Evolutionary conservation across 2,797 vertebrate genomes (phyloP), one percentile per base, ranked within the genome.

Genomic region (Gallinago stenura): DNA sequence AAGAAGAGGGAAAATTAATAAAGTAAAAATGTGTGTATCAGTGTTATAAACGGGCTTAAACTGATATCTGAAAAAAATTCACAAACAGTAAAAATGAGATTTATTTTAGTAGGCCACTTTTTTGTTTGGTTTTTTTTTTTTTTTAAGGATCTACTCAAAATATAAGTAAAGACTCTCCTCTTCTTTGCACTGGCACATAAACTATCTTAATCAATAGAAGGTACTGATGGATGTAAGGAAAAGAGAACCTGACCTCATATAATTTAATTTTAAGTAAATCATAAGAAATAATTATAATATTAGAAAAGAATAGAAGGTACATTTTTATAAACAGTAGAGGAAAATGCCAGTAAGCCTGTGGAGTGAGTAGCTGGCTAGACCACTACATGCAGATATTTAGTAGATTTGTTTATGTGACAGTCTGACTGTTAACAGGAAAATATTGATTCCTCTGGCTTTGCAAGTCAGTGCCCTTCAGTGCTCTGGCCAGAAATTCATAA

Each of bases 361-460:
- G 33, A 70, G 50, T 45, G 28, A 80, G 33, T 58, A 45, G 64
- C 88, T 92, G 21, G 15, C n/a, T 82, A 33, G 75, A 73, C 51
- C 61, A 73, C 25, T 86, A 75, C 66, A 75, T 72, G 66, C 37
- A 35, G 18, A 25, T 69, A 84, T 91, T 94, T 71, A 77, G 61
- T 28, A 93, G 45, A 94, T 95, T 95, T 95, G 41, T 95, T 94
- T 92, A 89, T 82, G 70, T 96, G 94, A 90, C 60, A 89, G 54
- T 70, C 90, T 93, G 48, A 72, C 86, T 96, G 51, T 93, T 95
- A 96, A 84, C 35, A 87, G 76, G 43, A 97, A 96, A 87, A 84
- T 91, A 97, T 87, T 94, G 93, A 97, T 95, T 96, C 64, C 43
- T 94, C 69, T 92, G 58, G 60, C 76, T 97, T 91, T 95, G 65